Percentiles rank a stretch among this genome's conserved stretches.
Evolutionary conservation across 2,113 vertebrate species (phyloP).

Genomic region (Corythornis madagascariensis): DNA sequence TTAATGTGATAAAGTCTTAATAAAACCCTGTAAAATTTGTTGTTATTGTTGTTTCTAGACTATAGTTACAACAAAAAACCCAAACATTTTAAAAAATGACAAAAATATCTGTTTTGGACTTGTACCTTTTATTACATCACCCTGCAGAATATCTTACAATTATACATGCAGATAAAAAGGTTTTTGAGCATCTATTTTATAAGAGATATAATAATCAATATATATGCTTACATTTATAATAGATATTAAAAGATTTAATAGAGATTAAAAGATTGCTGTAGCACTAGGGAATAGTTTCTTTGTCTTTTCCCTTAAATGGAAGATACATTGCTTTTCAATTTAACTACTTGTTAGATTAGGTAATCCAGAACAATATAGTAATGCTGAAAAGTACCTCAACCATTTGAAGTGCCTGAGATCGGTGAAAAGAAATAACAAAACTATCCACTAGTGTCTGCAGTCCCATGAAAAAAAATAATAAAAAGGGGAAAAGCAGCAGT

Average conservation of each 20-base stretch:
- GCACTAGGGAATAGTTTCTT: neutral
- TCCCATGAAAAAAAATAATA: slow-evolving; percentile 11
- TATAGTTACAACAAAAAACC: neutral
- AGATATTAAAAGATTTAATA: neutral
- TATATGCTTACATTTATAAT: neutral
- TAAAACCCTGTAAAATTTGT: neutral
- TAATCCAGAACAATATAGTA: slow-evolving; percentile 25
- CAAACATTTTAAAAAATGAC: neutral
- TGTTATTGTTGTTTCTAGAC: neutral
- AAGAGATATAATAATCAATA: neutral
- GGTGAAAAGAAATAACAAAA: slow-evolving; percentile 31
- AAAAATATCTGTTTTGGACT: neutral
- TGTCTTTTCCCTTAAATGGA: neutral
- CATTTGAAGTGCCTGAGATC: slow-evolving; percentile 28
- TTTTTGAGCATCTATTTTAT: neutral
- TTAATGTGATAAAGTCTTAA: neutral
- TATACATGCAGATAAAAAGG: neutral
- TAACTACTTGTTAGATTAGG: neutral
- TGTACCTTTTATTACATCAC: neutral
- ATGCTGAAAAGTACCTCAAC: slow-evolving; percentile 57
- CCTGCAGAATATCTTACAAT: neutral
- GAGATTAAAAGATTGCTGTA: neutral
- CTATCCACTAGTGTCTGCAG: slow-evolving; percentile 1
- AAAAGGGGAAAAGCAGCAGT: neutral
- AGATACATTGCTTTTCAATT: neutral